These are phyloP conservation scores for Sinodicranocentrus sp. DNA, from an alignment of 2,888 invertebrate genomes.

Conservation along the genomic window DNA sequence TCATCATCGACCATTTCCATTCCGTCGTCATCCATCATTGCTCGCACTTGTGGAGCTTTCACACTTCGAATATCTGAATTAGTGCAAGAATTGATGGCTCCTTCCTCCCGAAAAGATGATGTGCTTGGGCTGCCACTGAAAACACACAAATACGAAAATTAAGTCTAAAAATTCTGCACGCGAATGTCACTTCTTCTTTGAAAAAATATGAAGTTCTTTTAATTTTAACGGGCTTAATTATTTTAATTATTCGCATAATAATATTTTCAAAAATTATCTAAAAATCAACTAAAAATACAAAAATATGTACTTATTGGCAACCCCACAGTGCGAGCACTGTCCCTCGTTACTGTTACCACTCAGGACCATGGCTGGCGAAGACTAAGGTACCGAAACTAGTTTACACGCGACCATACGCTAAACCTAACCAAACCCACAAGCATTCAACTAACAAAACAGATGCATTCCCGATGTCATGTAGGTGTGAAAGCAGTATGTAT, in stretches of 20 bases:
- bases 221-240: no score
- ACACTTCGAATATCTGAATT: not conserved
- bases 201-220: no score
- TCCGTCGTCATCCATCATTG: constrained; percentile 63
- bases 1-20: constrained; percentile 73
- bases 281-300: not conserved
- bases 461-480: no score
- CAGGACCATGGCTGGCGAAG: constrained; percentile 54
- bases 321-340: constrained; percentile 10
- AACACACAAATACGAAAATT: not conserved
- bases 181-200: no score
- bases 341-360: constrained; percentile 53
- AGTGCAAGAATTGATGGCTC: not conserved
- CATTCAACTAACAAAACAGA: no score
- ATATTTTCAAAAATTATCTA: not conserved
- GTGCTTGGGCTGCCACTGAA: constrained; percentile 15
- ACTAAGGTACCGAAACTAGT: constrained; percentile 10
- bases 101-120: not conserved
- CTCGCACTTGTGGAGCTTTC: not conserved
- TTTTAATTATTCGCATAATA: no score
- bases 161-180: no score
- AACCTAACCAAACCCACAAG: no score
- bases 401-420: constrained; percentile 4
- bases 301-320: constrained; percentile 37
- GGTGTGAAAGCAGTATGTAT: no score